phyloP scores from a whole-genome alignment of 1,140 invertebrate genomes.

The Drosophila truncata region DNA sequence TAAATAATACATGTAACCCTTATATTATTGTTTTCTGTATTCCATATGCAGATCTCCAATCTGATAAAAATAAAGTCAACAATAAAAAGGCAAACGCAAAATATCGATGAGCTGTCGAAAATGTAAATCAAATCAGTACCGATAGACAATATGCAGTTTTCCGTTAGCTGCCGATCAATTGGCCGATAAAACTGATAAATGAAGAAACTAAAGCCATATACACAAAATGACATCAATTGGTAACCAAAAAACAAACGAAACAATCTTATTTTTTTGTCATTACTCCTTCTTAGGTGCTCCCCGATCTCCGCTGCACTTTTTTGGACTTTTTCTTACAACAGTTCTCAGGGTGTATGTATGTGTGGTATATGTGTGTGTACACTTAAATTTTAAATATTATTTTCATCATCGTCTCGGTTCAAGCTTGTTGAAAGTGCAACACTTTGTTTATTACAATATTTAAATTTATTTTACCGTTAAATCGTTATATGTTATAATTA shows the following conservation, averaged over 20 bases:
- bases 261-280: constrained; percentile 31
- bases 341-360: constrained; percentile 23
- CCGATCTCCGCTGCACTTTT: constrained; percentile 34
- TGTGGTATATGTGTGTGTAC: constrained; percentile 40
- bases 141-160: constrained; percentile 7
- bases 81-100: constrained; percentile 33
- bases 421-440: constrained; percentile 72
- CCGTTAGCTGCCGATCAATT: constrained; percentile 18
- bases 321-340: constrained; percentile 55
- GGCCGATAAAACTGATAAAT: constrained; percentile 46
- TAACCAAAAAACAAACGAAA: constrained; percentile 50
- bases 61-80: constrained; percentile 24
- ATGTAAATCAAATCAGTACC: constrained; percentile 28
- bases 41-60: constrained; percentile 21
- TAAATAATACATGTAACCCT: constrained; percentile 53
- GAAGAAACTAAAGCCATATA: constrained; percentile 61
- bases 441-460: constrained; percentile 82
- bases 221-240: constrained; percentile 75
- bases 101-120: constrained; percentile 17
- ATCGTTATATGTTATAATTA: constrained; percentile 81
- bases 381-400: constrained; percentile 49
- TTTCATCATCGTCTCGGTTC: constrained; percentile 29
- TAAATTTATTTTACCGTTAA: constrained; percentile 83
- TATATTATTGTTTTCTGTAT: constrained; percentile 66
- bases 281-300: constrained; percentile 16